Conservation (phyloP, 2,113 vertebrate species). For the Rhinopithecus roxellana region DNA sequence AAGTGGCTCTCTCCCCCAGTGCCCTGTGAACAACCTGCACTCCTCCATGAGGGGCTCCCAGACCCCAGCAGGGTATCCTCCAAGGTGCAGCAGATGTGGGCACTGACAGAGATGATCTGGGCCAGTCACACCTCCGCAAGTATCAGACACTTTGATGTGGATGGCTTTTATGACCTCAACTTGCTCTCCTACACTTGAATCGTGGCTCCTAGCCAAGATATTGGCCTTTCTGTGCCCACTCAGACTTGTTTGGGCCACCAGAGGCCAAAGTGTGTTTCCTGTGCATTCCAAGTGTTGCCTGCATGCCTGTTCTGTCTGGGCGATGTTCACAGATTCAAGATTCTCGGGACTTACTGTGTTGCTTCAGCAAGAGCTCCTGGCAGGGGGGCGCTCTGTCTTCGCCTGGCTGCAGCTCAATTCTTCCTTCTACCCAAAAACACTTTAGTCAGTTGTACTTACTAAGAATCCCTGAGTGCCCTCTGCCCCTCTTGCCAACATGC, state of each 20-base stretch:
- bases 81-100: slow-evolving; percentile 98
- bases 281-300: slow-evolving; percentile 36
- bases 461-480: background rate
- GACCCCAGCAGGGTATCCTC: slow-evolving; percentile 92
- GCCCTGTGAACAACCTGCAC: background rate
- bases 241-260: slow-evolving; percentile 27
- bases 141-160: slow-evolving; percentile 95
- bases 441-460: background rate
- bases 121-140: slow-evolving; percentile 90
- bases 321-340: slow-evolving; percentile 30
- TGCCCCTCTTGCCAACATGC: background rate
- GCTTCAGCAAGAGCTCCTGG: slow-evolving; percentile 13
- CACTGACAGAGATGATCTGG: slow-evolving; percentile 95
- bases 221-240: background rate
- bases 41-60: slow-evolving; percentile 88
- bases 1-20: slow-evolving; percentile 88
- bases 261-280: slow-evolving; percentile 27
- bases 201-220: background rate
- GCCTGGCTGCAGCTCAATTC: background rate
- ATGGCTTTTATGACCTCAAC: slow-evolving; percentile 95
- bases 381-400: background rate
- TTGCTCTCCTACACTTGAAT: slow-evolving; percentile 91
- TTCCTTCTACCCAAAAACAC: slow-evolving; percentile 4
- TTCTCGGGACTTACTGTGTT: background rate
- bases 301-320: background rate